Percentiles rank a stretch among this genome's conserved stretches.
These are phyloP conservation scores for Machaerirhynchus nigripectus DNA, from an alignment of 2,113 vertebrate species.

Conservation along the genomic window DNA sequence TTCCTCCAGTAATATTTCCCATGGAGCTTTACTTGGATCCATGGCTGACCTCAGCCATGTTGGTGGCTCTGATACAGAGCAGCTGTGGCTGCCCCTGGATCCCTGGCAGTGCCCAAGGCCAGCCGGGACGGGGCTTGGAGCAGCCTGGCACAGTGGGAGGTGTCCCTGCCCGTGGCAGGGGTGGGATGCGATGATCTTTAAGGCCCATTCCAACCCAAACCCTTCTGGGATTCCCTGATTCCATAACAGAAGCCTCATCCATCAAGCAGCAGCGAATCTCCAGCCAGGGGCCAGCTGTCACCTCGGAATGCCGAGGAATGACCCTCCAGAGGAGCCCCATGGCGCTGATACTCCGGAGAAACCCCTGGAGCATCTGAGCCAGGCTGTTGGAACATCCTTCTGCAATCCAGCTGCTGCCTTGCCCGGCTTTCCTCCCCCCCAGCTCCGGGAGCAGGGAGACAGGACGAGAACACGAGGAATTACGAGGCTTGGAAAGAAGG, in stretches of 20 bases:
- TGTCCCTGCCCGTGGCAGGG: neutral
- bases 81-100: neutral
- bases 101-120: neutral
- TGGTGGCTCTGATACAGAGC: neutral
- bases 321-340: fast-evolving
- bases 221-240: neutral
- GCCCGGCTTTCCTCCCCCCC: neutral
- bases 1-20: neutral
- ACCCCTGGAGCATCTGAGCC: neutral
- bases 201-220: neutral
- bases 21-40: neutral
- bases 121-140: neutral
- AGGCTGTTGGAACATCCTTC: neutral
- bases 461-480: fast-evolving
- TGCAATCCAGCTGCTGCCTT: neutral
- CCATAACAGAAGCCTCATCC: fast-evolving
- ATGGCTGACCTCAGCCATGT: neutral
- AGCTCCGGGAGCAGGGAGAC: neutral
- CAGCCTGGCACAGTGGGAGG: neutral
- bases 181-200: fast-evolving
- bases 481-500: neutral
- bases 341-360: fast-evolving
- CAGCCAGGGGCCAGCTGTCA: neutral
- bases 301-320: neutral
- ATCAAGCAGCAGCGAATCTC: neutral